phyloP scores from a whole-genome alignment of 2,113 vertebrate species.

The Haemorhous mexicanus region DNA sequence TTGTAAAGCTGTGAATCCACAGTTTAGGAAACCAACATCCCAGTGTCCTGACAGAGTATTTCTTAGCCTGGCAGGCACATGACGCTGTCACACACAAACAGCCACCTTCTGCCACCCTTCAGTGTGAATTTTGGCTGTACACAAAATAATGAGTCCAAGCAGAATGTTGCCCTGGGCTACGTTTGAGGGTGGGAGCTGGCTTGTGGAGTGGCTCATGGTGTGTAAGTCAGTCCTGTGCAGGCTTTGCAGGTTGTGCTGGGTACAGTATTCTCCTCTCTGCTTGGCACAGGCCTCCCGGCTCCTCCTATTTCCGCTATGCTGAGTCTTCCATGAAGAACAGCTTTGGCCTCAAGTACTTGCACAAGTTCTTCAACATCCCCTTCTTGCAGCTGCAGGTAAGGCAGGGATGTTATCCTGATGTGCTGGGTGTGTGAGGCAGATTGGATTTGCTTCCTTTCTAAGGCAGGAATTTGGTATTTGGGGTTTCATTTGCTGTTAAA shows the following conservation, averaged over 20 bases:
- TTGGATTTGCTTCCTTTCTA: neutral
- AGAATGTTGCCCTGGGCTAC: neutral
- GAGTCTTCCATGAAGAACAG: slow-evolving; percentile 99
- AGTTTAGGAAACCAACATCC: neutral
- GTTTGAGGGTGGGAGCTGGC: neutral
- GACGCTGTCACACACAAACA: neutral
- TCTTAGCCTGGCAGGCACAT: neutral
- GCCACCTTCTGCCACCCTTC: neutral
- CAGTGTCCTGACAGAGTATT: neutral
- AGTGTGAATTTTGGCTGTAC: neutral
- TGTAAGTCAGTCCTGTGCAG: neutral
- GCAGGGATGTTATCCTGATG: neutral
- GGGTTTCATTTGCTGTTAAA: neutral
- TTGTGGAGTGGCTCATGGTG: neutral
- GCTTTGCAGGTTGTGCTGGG: neutral
- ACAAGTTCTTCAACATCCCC: slow-evolving; percentile 98
- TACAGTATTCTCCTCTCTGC: neutral
- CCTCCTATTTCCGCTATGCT: slow-evolving; percentile 95
- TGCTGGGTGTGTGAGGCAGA: neutral
- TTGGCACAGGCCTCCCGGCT: slow-evolving; percentile 83
- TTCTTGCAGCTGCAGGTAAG: slow-evolving; percentile 96
- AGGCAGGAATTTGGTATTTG: neutral
- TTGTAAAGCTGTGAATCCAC: neutral
- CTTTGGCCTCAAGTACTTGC: slow-evolving; percentile 95
- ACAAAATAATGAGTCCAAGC: neutral